Evolutionary conservation across 1,140 invertebrate species (phyloP), one percentile per base, ranked within the genome.

Genomic region (Magallana gigas): DNA sequence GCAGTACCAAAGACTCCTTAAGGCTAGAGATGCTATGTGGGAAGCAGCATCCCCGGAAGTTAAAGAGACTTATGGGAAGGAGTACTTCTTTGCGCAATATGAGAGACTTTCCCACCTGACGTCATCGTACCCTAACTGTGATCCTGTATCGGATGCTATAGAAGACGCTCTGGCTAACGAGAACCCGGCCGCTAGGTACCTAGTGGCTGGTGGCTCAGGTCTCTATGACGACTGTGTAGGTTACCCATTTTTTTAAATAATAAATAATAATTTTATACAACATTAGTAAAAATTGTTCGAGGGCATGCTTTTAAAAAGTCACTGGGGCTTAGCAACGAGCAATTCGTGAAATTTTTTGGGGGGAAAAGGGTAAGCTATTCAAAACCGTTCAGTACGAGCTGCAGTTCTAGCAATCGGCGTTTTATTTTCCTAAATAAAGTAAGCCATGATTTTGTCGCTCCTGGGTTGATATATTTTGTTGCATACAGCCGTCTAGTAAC

Each of bases 111-210:
- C 60, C 5, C 60, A 89, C 14, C 62, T 60, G 8, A 80, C 83
- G 16, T 86, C 58, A n/a, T 89, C 88, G 48, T 83, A 87, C 29
- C 80, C 48, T 4, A 87, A 36, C 14, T 59, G 91, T 58, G 88
- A 85, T 7, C 91, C 91, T 9, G 93, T 93, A n/a, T 80, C 91
- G 16, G 91, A 93, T 48, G 90, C 88, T 18, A 86, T 93, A 87
- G 90, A 91, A 18, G 87, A 91, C 60, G 91, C 91, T 11, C 84
- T 94, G 8, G 82, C 29, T 8, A 90, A 88, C 64, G 58, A 82
- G 8, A 90, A 86, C 8, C 91, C 92, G 2, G 29, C 83, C 9
- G 36, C 80, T 16, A 88, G 90, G 23, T 93, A 93, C 60, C 87
- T 93, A 7, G 87, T 93, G 6, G 88, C 90, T 83, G 92, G 93